These are phyloP conservation scores for Shargacucullia verbasci DNA, from an alignment of 2,888 invertebrate genomes.

Conservation along the genomic window DNA sequence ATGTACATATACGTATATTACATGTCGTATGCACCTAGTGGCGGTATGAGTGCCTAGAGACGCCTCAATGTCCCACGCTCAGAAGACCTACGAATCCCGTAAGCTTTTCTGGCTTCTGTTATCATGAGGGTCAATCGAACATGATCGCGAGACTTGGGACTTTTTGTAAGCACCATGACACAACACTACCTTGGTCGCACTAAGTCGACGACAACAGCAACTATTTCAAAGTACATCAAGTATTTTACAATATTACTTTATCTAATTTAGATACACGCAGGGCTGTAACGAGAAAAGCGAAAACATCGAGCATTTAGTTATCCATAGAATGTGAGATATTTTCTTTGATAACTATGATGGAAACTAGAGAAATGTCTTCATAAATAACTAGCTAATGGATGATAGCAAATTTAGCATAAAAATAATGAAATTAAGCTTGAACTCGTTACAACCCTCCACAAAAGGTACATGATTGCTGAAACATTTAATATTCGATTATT, in stretches of 20 bases:
- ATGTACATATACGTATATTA: conserved; percentile 68
- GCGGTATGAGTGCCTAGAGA: conserved; percentile 57
- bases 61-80: conserved; percentile 8
- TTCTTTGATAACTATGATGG: conserved; percentile 19
- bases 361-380: conserved; percentile 34
- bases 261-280: conserved; percentile 51
- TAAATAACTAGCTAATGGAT: conserved; percentile 43
- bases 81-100: too few relatives aligned
- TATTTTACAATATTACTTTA: conserved; percentile 65
- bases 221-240: conserved; percentile 57
- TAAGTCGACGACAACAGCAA: conserved; percentile 56
- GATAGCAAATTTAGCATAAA: conserved; percentile 17
- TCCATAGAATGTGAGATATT: conserved; percentile 7
- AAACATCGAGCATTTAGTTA: conserved; percentile 18
- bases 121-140: neutral
- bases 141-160: conserved; percentile 12
- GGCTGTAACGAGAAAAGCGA: conserved; percentile 44
- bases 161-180: conserved; percentile 43
- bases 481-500: conserved; percentile 55
- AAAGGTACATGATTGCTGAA: conserved; percentile 54
- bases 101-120: too few relatives aligned
- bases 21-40: conserved; percentile 71
- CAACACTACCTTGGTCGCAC: conserved; percentile 59
- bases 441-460: conserved; percentile 49
- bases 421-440: conserved; percentile 5